These are phyloP conservation scores for Stegostoma tigrinum DNA, from an alignment of 2,113 vertebrate genomes.

Conservation along the genomic window DNA sequence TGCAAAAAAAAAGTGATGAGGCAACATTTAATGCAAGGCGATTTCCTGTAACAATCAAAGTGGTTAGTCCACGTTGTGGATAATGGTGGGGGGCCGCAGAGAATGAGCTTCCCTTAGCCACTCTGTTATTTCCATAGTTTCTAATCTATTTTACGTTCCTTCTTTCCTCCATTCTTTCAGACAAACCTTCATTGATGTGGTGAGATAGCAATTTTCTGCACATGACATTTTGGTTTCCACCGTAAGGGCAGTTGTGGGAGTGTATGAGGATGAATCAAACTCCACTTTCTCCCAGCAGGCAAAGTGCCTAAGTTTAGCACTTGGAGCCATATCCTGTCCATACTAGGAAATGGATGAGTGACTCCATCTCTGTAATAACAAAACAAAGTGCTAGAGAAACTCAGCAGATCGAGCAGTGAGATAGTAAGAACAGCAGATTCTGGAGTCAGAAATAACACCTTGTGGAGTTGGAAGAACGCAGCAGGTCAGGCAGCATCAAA, in stretches of 20 bases:
- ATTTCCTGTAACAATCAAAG: not conserved
- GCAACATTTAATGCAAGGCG: not conserved
- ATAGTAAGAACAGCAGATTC: too few species aligned
- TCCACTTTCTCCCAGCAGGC: not conserved
- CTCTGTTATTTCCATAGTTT: not conserved
- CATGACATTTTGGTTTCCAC: not conserved
- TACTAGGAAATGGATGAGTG: too few species aligned
- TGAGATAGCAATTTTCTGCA: not conserved
- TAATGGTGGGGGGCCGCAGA: not conserved
- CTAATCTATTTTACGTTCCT: not conserved
- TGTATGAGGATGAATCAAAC: not conserved
- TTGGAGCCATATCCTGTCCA: not conserved
- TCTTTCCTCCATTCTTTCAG: not conserved
- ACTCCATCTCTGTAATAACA: too few species aligned
- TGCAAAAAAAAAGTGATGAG: not conserved
- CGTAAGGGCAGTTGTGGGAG: not conserved
- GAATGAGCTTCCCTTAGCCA: not conserved
- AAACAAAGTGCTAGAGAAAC: too few species aligned
- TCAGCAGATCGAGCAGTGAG: too few species aligned
- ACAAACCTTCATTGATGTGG: not conserved
- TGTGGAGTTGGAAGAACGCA: too few species aligned
- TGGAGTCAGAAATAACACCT: too few species aligned
- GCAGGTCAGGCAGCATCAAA: too few species aligned
- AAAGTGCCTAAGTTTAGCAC: not conserved
- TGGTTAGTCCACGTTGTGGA: not conserved